Evolutionary conservation across 2,888 invertebrate species (phyloP).

Genomic region (Nomada goodeniana): DNA sequence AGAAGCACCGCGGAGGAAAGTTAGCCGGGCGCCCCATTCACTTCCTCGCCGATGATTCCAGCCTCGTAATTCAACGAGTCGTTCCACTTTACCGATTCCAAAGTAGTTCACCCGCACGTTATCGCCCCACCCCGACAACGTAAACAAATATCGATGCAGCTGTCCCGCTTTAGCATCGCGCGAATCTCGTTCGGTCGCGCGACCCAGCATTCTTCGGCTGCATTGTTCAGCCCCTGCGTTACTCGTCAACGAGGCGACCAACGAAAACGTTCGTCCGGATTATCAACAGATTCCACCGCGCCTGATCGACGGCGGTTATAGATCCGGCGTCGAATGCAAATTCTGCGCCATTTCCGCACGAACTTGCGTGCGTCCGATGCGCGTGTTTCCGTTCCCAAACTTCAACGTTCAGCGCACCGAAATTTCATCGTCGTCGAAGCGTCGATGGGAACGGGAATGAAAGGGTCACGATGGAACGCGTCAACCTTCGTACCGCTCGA

Average conservation of each 20-base stretch:
- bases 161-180: background rate
- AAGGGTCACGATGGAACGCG: background rate
- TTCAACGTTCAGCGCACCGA: background rate
- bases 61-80: constrained; percentile 24
- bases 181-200: background rate
- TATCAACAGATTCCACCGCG: background rate
- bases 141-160: constrained; percentile 7
- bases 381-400: too few species aligned
- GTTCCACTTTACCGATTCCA: constrained; percentile 1
- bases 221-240: background rate
- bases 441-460: background rate
- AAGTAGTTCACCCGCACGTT: constrained; percentile 10
- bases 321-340: too few species aligned
- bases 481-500: background rate
- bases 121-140: background rate
- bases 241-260: background rate
- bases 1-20: constrained; percentile 16
- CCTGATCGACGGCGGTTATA: too few species aligned
- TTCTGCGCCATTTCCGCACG: too few species aligned
- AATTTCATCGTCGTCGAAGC: background rate
- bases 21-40: constrained; percentile 19
- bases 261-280: background rate
- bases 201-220: background rate
- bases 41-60: background rate
- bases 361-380: too few species aligned